These are phyloP conservation scores for Menura novaehollandiae DNA, from an alignment of 2,113 vertebrate species.

Conservation along the genomic window DNA sequence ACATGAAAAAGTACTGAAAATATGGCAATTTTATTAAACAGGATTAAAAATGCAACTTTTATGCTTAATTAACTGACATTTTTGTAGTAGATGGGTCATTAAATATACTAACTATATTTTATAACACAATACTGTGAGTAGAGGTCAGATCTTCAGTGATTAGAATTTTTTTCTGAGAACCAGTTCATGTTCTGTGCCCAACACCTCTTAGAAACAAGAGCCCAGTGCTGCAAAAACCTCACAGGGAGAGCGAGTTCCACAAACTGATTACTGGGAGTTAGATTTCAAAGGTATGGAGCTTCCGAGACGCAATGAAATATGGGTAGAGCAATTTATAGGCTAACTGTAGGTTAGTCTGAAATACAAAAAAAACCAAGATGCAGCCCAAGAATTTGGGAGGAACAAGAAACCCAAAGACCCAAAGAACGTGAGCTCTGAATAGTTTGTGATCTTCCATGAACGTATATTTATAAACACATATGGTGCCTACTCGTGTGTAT, in stretches of 20 bases:
- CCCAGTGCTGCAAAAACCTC: not conserved
- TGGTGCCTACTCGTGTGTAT: not conserved
- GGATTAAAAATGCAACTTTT: not conserved
- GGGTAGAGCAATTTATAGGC: not conserved
- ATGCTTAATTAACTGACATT: not conserved
- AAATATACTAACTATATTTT: not conserved
- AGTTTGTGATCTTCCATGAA: not conserved
- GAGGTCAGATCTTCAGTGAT: not conserved
- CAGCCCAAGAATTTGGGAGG: not conserved
- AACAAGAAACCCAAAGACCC: accelerated
- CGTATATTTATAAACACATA: not conserved
- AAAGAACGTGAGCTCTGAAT: not conserved
- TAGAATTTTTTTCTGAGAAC: not conserved
- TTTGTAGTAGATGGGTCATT: not conserved
- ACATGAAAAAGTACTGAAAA: not conserved
- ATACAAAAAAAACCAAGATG: no score
- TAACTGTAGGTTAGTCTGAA: not conserved
- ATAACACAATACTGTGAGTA: not conserved
- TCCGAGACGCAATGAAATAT: not conserved
- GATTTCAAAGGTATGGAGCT: not conserved
- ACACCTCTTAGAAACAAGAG: not conserved
- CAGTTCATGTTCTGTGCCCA: not conserved
- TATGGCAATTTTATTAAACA: not conserved
- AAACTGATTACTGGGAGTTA: not conserved
- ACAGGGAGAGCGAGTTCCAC: not conserved